Base-by-base conservation (phyloP, 2,888 invertebrate genomes). In the Ormyrus labotus region DNA sequence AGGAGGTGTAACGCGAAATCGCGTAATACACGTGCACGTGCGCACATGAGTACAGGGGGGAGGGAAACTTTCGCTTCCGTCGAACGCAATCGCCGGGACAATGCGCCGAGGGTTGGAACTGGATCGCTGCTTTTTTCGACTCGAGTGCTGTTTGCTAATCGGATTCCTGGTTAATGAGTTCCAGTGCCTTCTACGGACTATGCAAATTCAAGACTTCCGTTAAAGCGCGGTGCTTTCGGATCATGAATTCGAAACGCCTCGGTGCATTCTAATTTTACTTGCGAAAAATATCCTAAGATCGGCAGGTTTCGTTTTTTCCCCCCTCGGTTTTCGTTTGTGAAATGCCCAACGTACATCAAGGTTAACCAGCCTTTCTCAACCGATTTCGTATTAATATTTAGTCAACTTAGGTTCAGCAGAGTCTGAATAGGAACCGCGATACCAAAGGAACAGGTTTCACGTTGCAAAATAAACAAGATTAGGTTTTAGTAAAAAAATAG, bases 401-500 rank as follows among this genome's bases (percentile, higher is more conserved):
- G 69, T 19, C 6, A 13, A 4, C 4, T 45, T 47, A 5, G 45
- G 13, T 67, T 70, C 10, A 58, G n/a, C 60, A 48, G 9, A 7
- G 58, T 61, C 9, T 64, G 48, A 6, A 0, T 48, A 19, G 8
- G 11, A 48, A n/a, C 7, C 61, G 8, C n/a, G 61, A 64, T 48
- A 5, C 19, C 11, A 2, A 58, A 10, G n/a, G n/a, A 10, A 50
- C 45, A 63, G 55, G 55, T 10, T 65, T 57, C 1, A 34, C 45
- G 19, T 72, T 48, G 69, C 13, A 61, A 78, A 78, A 78, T 72
- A 19, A 78, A 45, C 50, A 45, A 58, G 5, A 7, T 55, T 55
- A 51, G 5, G 48, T 80, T 76, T 80, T 71, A 67, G 58, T 80
- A 80, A 77, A 80, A 80, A 76, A 80, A 76, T 76, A 80, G 55